Evolutionary conservation across 1,140 invertebrate species (phyloP).

Genomic region (Drosophila repleta): DNA sequence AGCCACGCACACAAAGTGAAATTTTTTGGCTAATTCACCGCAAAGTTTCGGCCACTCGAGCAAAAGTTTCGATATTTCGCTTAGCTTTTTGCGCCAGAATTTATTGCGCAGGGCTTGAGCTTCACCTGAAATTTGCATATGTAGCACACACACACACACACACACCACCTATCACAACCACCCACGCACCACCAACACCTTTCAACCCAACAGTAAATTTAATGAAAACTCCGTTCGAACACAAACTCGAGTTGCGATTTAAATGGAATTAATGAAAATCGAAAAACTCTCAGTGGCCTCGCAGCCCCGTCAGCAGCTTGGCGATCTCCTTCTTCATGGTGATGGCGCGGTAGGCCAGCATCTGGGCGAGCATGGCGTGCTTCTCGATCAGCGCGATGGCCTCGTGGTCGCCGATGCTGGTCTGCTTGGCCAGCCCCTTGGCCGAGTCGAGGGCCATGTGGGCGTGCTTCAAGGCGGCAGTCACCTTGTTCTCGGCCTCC

Average conservation of each 20-base stretch:
- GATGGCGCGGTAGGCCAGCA: slow-evolving; percentile 49
- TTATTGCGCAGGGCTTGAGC: slow-evolving; percentile 45
- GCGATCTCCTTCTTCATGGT: slow-evolving; percentile 52
- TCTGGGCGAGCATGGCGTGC: slow-evolving; percentile 53
- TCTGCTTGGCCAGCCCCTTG: slow-evolving; percentile 23
- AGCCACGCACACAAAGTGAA: too few species aligned
- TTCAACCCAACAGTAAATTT: slow-evolving; percentile 63
- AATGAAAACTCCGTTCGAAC: slow-evolving; percentile 50
- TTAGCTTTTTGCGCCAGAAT: slow-evolving; percentile 47
- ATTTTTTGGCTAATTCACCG: slow-evolving; percentile 70
- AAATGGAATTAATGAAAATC: slow-evolving; percentile 4
- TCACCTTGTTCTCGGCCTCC: slow-evolving; percentile 36
- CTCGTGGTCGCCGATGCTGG: slow-evolving; percentile 14
- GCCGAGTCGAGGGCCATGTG: slow-evolving; percentile 48
- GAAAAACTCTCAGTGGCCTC: slow-evolving; percentile 16
- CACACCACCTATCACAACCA: background rate
- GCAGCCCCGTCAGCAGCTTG: slow-evolving; percentile 39
- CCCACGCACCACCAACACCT: slow-evolving; percentile 27
- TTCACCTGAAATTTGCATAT: slow-evolving; percentile 43
- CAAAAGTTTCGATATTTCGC: slow-evolving; percentile 58
- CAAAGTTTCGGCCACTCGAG: slow-evolving; percentile 51
- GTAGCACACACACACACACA: slow-evolving; percentile 2
- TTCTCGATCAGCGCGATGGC: slow-evolving; percentile 54
- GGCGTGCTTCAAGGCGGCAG: slow-evolving; percentile 46
- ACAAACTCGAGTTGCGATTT: slow-evolving; percentile 1